Percentiles rank a stretch among this genome's conserved stretches.
Conservation (phyloP, 2,113 vertebrate genomes). For the Bubo blakistoni region DNA sequence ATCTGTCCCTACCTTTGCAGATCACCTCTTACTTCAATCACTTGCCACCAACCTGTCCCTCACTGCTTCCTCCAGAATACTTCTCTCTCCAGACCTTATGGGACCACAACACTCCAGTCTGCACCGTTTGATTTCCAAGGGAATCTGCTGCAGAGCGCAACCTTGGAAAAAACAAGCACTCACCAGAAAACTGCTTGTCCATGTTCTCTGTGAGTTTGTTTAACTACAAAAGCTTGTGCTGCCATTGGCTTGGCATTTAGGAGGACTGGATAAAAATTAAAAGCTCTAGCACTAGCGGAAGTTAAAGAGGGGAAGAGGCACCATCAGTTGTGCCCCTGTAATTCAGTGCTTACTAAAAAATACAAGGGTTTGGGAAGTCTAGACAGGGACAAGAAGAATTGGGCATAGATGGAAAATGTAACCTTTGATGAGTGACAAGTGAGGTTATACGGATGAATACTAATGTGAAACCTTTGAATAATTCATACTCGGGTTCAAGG, state of each 20-base stretch:
- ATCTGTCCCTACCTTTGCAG: conserved; percentile 20
- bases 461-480: conserved; percentile 35
- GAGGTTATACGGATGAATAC: neutral
- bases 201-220: neutral
- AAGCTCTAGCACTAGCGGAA: neutral
- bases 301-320: neutral
- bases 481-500: conserved; percentile 50
- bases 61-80: neutral
- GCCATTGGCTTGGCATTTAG: neutral
- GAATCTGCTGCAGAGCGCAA: neutral
- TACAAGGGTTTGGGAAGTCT: neutral
- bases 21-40: neutral
- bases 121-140: neutral
- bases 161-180: neutral
- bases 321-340: neutral
- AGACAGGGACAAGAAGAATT: neutral
- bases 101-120: neutral
- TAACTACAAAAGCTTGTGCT: neutral
- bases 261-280: neutral
- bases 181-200: neutral
- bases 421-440: conserved; percentile 38
- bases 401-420: conserved; percentile 11
- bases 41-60: neutral
- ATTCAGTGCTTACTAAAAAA: neutral
- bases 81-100: neutral